phyloP scores from a whole-genome alignment of 2,113 vertebrate species.

The Chaetodon auriga region DNA sequence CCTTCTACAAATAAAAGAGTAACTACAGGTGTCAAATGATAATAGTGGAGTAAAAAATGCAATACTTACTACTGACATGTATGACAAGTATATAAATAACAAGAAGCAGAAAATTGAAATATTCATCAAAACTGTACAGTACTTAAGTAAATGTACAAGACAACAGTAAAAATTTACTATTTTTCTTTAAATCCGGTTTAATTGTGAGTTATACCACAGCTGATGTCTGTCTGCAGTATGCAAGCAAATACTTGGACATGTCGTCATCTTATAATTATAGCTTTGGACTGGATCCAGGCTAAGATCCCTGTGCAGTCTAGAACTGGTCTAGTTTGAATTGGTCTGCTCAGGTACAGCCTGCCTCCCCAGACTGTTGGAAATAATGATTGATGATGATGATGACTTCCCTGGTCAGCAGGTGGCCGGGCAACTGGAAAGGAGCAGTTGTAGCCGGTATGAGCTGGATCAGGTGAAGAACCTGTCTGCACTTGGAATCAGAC shows the following conservation, averaged over 20 bases:
- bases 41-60: too few species aligned
- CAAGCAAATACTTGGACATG: background rate
- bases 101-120: too few species aligned
- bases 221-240: background rate
- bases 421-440: conserved; percentile 1
- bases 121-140: too few species aligned
- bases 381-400: background rate
- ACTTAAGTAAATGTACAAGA: too few species aligned
- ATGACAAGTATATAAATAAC: too few species aligned
- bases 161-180: background rate
- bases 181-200: background rate
- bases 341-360: background rate
- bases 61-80: too few species aligned
- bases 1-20: too few species aligned
- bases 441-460: conserved; percentile 66
- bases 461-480: conserved; percentile 62
- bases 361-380: background rate
- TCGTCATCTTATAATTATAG: conserved; percentile 1
- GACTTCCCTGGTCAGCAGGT: conserved; percentile 28
- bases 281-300: background rate
- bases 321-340: conserved; percentile 9
- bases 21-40: too few species aligned
- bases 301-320: background rate
- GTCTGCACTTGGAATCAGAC: conserved; percentile 24
- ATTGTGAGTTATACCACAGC: background rate